Percentiles rank a stretch among this genome's conserved stretches.
Conservation (phyloP, 2,888 invertebrate genomes). For the Morpho achilles region DNA sequence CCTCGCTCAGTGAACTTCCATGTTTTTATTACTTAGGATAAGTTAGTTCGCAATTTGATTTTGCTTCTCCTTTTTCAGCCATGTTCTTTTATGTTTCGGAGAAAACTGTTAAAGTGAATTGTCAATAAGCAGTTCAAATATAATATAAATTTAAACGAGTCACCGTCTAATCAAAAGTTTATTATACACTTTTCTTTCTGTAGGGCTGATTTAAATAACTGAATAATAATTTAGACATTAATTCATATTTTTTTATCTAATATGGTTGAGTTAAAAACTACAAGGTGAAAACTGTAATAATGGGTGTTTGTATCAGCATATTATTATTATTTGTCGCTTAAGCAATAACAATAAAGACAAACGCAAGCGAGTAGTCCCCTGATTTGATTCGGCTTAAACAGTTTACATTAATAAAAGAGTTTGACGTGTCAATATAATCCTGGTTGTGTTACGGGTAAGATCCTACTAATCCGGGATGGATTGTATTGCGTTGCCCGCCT, state of each 20-base stretch:
- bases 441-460: conserved; percentile 55
- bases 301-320: too few species aligned
- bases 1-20: conserved; percentile 60
- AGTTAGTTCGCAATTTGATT: conserved; percentile 34
- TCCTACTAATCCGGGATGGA: conserved; percentile 65
- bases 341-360: conserved; percentile 61
- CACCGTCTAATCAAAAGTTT: too few species aligned
- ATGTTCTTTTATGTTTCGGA: conserved; percentile 16
- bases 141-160: background rate
- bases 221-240: too few species aligned
- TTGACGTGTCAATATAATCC: conserved; percentile 74
- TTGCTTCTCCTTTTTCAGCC: conserved; percentile 23
- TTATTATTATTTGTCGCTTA: conserved; percentile 33
- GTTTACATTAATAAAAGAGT: conserved; percentile 69
- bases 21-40: conserved; percentile 35
- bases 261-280: too few species aligned
- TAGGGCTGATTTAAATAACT: too few species aligned
- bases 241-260: too few species aligned
- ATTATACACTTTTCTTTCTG: too few species aligned
- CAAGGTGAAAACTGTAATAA: too few species aligned
- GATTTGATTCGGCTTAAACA: conserved; percentile 64
- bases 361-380: conserved; percentile 62
- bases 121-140: conserved; percentile 5
- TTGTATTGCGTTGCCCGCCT: conserved; percentile 51
- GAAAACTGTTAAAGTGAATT: conserved; percentile 14